Conservation (phyloP, 2,113 vertebrate genomes). For the Apeltes quadracus region DNA sequence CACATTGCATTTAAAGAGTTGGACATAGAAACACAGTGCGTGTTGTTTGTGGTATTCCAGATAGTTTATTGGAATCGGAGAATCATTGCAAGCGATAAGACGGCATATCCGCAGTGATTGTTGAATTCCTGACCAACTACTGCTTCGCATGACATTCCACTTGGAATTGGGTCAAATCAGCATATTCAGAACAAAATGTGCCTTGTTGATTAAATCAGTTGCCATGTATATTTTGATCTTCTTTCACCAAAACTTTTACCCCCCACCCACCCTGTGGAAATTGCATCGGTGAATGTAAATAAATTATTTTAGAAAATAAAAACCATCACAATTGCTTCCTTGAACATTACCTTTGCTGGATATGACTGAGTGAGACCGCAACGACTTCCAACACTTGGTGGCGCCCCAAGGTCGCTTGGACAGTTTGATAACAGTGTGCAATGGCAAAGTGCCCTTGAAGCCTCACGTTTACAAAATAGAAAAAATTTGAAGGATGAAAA, state of each 20-base stretch:
- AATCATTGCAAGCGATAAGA: neutral
- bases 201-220: neutral
- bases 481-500: no score
- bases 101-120: neutral
- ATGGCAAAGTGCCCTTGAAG: neutral
- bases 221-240: neutral
- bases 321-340: neutral
- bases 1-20: neutral
- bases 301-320: neutral
- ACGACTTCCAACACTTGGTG: slow-evolving; percentile 57
- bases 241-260: neutral
- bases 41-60: slow-evolving; percentile 18
- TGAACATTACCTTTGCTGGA: neutral
- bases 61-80: slow-evolving; percentile 4
- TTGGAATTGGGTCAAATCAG: slow-evolving; percentile 8
- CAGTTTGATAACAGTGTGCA: neutral
- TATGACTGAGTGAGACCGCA: neutral
- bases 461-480: neutral
- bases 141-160: slow-evolving; percentile 9
- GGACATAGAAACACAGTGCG: slow-evolving; percentile 7
- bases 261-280: neutral
- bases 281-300: neutral
- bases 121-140: neutral
- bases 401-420: slow-evolving; percentile 43
- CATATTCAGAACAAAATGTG: slow-evolving; percentile 3